Evolutionary conservation across 2,888 invertebrate genomes (phyloP).

Genomic region (Aphodius sticticus): DNA sequence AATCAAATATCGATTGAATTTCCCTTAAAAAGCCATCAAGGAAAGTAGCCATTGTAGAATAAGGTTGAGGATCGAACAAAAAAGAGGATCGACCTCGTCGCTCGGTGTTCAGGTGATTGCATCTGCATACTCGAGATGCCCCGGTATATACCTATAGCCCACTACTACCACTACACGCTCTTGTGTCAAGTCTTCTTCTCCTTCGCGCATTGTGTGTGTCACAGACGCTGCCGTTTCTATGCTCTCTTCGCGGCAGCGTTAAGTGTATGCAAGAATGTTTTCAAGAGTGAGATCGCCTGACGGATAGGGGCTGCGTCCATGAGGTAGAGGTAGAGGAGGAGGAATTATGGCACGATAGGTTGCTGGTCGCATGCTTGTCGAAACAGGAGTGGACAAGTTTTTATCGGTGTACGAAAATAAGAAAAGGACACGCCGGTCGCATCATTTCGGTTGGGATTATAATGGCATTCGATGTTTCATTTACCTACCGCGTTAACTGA

Average conservation of each 20-base stretch:
- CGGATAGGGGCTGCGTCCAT: neutral
- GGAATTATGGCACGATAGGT: conserved; percentile 1
- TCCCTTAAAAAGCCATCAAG: conserved; percentile 17
- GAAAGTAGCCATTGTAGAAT: conserved; percentile 5
- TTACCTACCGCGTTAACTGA: neutral
- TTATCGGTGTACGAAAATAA: neutral
- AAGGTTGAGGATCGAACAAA: conserved; percentile 14
- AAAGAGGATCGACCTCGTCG: neutral
- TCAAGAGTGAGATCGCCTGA: neutral
- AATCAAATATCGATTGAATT: conserved; percentile 1
- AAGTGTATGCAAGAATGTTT: conserved; percentile 25
- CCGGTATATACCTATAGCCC: neutral
- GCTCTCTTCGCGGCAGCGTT: neutral
- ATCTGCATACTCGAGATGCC: conserved; percentile 23
- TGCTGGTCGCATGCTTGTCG: neutral
- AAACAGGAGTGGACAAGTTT: conserved; percentile 4
- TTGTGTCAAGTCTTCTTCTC: conserved; percentile 15
- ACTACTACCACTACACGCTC: neutral
- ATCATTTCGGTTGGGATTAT: neutral
- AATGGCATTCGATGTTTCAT: neutral
- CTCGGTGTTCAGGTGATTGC: conserved; percentile 12
- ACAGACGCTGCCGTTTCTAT: neutral
- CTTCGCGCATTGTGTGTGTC: conserved; percentile 5
- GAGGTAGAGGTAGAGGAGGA: conserved; percentile 13
- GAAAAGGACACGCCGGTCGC: neutral